Conservation (phyloP, 2,113 vertebrate species). For the Alligator mississippiensis region DNA sequence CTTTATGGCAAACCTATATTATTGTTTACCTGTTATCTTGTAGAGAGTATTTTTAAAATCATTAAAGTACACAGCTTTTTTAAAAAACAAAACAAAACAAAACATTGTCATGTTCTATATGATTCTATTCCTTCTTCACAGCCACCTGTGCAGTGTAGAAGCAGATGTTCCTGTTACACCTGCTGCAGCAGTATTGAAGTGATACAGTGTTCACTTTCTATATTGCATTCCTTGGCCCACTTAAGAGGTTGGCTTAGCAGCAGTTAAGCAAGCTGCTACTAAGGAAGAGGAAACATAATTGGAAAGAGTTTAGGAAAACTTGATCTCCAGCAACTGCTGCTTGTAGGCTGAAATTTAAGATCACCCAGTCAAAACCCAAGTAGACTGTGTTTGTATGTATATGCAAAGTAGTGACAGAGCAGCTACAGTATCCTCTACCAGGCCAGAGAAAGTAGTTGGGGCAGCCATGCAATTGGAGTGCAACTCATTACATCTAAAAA, state of each 20-base stretch:
- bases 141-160: slow-evolving; percentile 9
- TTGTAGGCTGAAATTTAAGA: neutral
- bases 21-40: slow-evolving; percentile 19
- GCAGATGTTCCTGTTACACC: neutral
- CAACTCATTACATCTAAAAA: neutral
- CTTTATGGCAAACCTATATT: slow-evolving; percentile 39
- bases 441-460: neutral
- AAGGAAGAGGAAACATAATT: neutral
- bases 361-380: neutral
- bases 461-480: neutral
- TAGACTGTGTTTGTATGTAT: neutral
- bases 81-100: neutral
- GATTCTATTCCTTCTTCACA: slow-evolving; percentile 26
- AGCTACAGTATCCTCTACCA: neutral
- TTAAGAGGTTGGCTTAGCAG: neutral
- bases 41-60: slow-evolving; percentile 55
- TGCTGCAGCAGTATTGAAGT: neutral
- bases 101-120: neutral
- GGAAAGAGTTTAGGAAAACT: neutral
- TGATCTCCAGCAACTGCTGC: neutral
- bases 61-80: slow-evolving; percentile 71
- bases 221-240: neutral
- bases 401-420: neutral
- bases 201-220: neutral
- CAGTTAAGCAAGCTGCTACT: neutral